Evolutionary conservation across 2,888 invertebrate species (phyloP), one percentile per base, ranked within the genome.

Genomic region (Pachycephus smyrnensis): DNA sequence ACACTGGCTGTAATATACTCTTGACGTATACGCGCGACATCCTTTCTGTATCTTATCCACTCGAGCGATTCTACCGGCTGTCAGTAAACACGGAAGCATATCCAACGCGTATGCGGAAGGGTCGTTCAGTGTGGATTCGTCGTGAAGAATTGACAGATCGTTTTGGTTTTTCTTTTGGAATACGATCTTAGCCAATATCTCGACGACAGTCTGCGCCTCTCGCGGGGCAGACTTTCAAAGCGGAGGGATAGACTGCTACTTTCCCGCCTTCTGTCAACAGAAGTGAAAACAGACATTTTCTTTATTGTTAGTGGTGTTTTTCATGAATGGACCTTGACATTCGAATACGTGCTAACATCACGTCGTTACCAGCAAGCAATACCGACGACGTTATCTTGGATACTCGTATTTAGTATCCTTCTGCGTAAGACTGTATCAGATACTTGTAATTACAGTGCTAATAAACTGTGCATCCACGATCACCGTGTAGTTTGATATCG

Each of bases 211-310:
- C 55, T 55, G 55, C 55, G 55, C 55, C 55, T 55, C 55, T 55
- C 55, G 55, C 55, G 55, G 55, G 55, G 55, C 55, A 55, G 55
- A 55, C 23, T 55, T 55, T 23, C 9, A 55, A 55, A 55, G 15
- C 55, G 12, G 71, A 71, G 71, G 71, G 71, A 71, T 3, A 33
- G 31, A 33, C 12, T 32, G 71, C 12, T 71, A 71, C 71, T 71
- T 71, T 71, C 71, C 71, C 71, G 71, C 71, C 71, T 71, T 71
- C 32, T 33, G 71, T 71, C 12, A 33, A 12, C 32, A 32, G 71
- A 33, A 2, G 55, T 55, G 55, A 55, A 23, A 9, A 55, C 55
- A 55, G 55, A 55, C 23, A 23, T 55, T 55, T 55, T 9, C 55
- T 23, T 55, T 55, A 23, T 55, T 23, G 9, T 55, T 55, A 55